These are phyloP conservation scores for Nycticryphes semicollaris DNA, from an alignment of 2,113 vertebrate species.

Conservation along the genomic window DNA sequence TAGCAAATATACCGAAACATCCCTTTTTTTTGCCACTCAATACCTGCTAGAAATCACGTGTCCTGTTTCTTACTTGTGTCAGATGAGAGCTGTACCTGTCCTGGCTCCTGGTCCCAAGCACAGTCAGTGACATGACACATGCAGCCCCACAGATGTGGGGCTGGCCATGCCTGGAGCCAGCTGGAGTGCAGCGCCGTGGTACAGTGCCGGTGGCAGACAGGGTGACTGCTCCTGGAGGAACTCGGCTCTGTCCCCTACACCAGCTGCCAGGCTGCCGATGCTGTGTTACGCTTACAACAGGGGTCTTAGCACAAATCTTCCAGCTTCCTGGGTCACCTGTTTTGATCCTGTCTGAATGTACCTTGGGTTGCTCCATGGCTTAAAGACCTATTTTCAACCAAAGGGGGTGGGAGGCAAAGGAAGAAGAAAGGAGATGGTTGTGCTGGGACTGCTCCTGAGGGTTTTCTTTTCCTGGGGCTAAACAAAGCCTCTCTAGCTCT, in stretches of 20 bases:
- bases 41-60: not conserved
- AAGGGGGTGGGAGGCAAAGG: not conserved
- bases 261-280: not conserved
- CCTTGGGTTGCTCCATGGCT: not conserved
- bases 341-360: not conserved
- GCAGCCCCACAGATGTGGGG: not conserved
- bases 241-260: accelerated
- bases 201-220: not conserved
- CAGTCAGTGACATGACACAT: accelerated
- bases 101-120: not conserved
- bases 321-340: not conserved
- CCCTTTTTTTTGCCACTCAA: accelerated
- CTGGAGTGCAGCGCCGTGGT: not conserved
- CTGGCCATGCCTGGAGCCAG: not conserved
- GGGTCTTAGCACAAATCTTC: not conserved
- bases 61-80: not conserved
- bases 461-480: not conserved
- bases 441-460: not conserved
- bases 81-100: not conserved
- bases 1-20: not conserved
- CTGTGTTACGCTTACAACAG: not conserved
- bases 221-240: not conserved
- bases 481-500: not conserved
- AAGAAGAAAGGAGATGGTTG: not conserved
- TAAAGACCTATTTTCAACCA: not conserved